A percentile compares a stretch with the other conserved stretches of the same genome.
Evolutionary conservation across 2,113 vertebrate genomes (phyloP).

Genomic region (Boleophthalmus pectinirostris): DNA sequence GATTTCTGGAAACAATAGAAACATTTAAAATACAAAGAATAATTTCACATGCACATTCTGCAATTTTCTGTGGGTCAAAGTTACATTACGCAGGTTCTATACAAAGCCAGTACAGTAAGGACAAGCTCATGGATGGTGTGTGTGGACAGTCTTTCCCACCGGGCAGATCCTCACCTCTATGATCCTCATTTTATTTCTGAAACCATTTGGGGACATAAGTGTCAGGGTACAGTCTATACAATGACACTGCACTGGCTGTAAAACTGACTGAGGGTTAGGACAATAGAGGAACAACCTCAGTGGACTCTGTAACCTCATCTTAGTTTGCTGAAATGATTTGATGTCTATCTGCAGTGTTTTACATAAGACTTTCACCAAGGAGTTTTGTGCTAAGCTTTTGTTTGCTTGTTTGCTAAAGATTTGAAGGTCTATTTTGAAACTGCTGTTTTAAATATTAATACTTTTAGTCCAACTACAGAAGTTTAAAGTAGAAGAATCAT

Average conservation of each 20-base stretch:
- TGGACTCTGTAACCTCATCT: conserved; percentile 13
- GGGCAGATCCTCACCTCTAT: conserved; percentile 21
- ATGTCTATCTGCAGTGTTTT: neutral
- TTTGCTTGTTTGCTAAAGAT: neutral
- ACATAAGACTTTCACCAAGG: neutral
- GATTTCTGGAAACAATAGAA: neutral
- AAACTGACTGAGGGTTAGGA: conserved; percentile 18
- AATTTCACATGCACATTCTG: neutral
- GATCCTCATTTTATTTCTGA: conserved; percentile 42
- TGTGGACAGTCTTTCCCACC: conserved; percentile 31
- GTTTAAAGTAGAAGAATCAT: too few relatives aligned
- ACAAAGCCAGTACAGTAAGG: conserved; percentile 40
- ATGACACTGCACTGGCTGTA: conserved; percentile 20
- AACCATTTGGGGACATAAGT: conserved; percentile 32
- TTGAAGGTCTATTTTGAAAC: neutral
- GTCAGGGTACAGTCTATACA: conserved; percentile 18
- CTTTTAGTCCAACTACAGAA: too few relatives aligned
- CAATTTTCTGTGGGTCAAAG: conserved; percentile 17
- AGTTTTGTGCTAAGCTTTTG: neutral
- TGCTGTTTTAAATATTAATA: neutral
- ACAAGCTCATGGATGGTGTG: conserved; percentile 33
- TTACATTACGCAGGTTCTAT: conserved; percentile 7
- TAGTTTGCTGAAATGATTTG: neutral
- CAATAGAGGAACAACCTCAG: conserved; percentile 23
- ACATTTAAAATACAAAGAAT: neutral